phyloP scores from a whole-genome alignment of 1,140 invertebrate species.

The Phocides pigmalion region DNA sequence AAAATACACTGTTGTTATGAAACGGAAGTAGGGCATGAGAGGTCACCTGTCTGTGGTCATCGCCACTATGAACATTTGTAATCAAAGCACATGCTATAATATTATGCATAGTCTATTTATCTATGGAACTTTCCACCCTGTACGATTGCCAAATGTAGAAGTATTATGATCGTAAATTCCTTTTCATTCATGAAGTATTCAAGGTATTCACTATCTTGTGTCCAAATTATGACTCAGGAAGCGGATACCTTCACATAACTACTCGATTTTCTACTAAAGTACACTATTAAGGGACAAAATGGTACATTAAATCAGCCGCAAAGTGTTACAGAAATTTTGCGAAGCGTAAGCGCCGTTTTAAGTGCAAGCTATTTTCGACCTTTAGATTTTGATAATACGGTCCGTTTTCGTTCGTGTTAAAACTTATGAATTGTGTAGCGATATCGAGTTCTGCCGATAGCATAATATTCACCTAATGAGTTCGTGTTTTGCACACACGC shows the following conservation, averaged over 20 bases:
- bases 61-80: too few relatives aligned
- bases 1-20: too few relatives aligned
- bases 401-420: neutral
- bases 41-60: too few relatives aligned
- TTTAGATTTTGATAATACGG: neutral
- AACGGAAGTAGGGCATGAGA: too few relatives aligned
- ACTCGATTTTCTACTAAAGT: slow-evolving; percentile 34
- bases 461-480: slow-evolving; percentile 56
- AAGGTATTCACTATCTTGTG: slow-evolving; percentile 8
- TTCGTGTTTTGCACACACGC: slow-evolving; percentile 48
- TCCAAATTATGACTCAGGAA: slow-evolving; percentile 28
- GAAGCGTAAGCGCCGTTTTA: slow-evolving; percentile 2
- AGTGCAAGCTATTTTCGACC: neutral
- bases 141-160: too few relatives aligned
- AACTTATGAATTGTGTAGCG: slow-evolving; percentile 39
- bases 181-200: slow-evolving; percentile 1
- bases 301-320: slow-evolving; percentile 40
- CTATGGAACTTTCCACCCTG: too few relatives aligned
- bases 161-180: neutral
- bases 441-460: slow-evolving; percentile 48
- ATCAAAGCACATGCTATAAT: too few relatives aligned
- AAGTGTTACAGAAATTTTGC: slow-evolving; percentile 27
- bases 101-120: too few relatives aligned
- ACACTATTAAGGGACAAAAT: slow-evolving; percentile 37
- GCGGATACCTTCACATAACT: slow-evolving; percentile 25